Conservation (phyloP, 2,888 invertebrate species). For the Hypercompe scribonia region DNA sequence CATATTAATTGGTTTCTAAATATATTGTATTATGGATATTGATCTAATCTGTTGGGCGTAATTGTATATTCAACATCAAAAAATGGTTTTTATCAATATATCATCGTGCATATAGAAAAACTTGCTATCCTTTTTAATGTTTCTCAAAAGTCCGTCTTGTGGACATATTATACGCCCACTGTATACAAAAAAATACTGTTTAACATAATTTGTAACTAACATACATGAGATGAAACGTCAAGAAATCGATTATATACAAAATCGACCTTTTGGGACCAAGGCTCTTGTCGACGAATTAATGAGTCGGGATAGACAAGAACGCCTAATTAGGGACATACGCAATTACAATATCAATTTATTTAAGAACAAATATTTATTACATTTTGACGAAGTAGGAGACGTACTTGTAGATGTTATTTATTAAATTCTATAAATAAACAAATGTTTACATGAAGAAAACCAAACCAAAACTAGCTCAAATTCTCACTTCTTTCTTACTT, state of each 20-base stretch:
- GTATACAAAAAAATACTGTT: not conserved
- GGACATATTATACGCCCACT: not conserved
- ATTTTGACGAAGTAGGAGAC: not conserved
- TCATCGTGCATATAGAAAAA: no score
- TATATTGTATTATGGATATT: no score
- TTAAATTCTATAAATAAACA: not conserved
- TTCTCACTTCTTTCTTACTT: not conserved
- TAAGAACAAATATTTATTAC: not conserved
- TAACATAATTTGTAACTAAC: not conserved
- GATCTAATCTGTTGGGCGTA: no score
- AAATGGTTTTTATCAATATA: no score
- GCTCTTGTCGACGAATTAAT: not conserved
- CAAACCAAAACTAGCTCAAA: not conserved
- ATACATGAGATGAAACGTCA: not conserved
- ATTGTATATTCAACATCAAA: no score
- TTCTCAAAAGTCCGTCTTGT: not conserved
- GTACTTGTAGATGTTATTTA: not conserved
- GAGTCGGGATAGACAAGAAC: not conserved
- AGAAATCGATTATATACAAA: not conserved
- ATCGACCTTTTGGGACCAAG: not conserved
- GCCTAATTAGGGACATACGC: not conserved
- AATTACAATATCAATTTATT: not conserved
- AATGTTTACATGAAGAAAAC: not conserved
- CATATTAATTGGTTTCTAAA: no score
- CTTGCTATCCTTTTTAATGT: no score